Percentiles rank a stretch among this genome's conserved stretches.
Evolutionary conservation across 2,113 vertebrate genomes (phyloP).

Genomic region (Paracanthobrama guichenoti): DNA sequence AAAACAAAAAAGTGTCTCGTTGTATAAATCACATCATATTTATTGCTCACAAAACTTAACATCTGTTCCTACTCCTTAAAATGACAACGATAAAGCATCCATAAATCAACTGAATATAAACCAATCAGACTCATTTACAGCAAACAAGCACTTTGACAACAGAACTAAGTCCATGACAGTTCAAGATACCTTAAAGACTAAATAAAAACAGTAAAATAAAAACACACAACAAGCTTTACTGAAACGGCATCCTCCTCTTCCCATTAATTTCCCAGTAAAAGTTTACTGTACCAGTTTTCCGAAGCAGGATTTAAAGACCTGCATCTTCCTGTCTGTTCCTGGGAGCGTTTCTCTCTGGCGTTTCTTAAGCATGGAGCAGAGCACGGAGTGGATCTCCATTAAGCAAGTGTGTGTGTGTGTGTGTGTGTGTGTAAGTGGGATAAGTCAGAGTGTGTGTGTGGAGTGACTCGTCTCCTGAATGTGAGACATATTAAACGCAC

Average conservation of each 20-base stretch:
- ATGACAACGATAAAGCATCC: neutral
- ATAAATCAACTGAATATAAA: neutral
- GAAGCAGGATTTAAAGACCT: constrained; percentile 80
- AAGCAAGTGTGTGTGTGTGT: constrained; percentile 45
- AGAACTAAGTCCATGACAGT: neutral
- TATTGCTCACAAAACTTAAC: neutral
- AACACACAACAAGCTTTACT: constrained; percentile 1
- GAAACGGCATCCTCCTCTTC: neutral
- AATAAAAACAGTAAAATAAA: neutral
- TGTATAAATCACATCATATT: neutral
- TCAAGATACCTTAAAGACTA: neutral
- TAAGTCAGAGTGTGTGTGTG: constrained; percentile 33
- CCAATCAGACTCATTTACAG: neutral
- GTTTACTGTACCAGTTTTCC: constrained; percentile 73
- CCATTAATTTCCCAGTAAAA: constrained; percentile 3
- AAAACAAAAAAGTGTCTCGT: neutral
- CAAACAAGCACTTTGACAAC: too few species aligned
- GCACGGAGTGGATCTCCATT: constrained; percentile 53
- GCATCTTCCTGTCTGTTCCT: constrained; percentile 63
- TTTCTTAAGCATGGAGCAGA: constrained; percentile 17
- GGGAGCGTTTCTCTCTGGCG: constrained; percentile 15
- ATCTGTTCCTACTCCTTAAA: neutral
- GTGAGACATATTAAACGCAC: constrained; percentile 44
- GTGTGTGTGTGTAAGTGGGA: constrained; percentile 43
- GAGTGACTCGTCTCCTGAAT: constrained; percentile 38